Evolutionary conservation across 1,140 invertebrate species (phyloP), one percentile per base, ranked within the genome.

Genomic region (Lasaia peninsularis): DNA sequence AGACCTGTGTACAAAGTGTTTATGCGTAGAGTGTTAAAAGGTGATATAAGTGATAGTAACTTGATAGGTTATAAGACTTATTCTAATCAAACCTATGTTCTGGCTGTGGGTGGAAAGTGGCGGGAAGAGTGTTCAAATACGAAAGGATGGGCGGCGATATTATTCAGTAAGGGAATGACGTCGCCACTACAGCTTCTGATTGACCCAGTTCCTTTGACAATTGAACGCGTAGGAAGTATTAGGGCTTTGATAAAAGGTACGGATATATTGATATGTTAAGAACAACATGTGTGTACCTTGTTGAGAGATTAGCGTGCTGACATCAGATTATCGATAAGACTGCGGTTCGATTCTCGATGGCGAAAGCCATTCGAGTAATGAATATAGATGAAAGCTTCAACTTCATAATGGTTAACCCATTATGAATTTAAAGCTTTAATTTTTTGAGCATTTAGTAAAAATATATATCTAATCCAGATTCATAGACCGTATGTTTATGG

Each of bases 61-160:
- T 70, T 88, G 53, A 74, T 88, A 50, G 80, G 80, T 76, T 80
- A 78, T 55, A 72, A 76, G 37, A 78, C 80, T 69, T 78, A 81
- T 18, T 77, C 82, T 16, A 75, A 62, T 63, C 68, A 75, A 37
- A 70, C 71, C 2, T 84, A 78, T 58, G 65, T 84, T 59, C 69
- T 80, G 11, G 78, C 68, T 20, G 81, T 86, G 62, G 73, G 80
- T 55, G 63, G 62, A 50, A 56, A 61, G n/a, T 62, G 62, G 71
- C 71, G 52, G 48, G 56, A 63, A 60, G 24, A 73, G 61, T 67
- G 64, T 64, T 50, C 52, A 2, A 24, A 60, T 33, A 51, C 69
- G 4, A 67, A 70, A 51, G 80, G 80, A 6, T 78, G 77, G 77
- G 69, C 76, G 11, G 81, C 77, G 5, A 63, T 86, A 48, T 62